Percentiles rank a stretch among this genome's conserved stretches.
phyloP scores from a whole-genome alignment of 2,797 vertebrate genomes.

The Danio choprae region DNA sequence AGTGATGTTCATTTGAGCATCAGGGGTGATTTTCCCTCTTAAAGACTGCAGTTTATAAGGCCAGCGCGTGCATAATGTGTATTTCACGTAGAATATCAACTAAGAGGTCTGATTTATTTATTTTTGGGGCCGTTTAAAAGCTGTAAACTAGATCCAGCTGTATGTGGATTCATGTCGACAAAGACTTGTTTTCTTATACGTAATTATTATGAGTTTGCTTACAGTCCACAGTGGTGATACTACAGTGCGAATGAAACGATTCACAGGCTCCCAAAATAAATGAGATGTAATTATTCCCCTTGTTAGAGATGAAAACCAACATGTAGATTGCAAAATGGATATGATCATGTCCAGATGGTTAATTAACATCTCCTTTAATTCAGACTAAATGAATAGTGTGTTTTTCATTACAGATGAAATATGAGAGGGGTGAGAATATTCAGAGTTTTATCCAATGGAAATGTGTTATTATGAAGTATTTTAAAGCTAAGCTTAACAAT shows the following conservation, averaged over 20 bases:
- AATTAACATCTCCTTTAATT: slow-evolving; percentile 60
- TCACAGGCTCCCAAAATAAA: slow-evolving; percentile 33
- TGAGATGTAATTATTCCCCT: slow-evolving; percentile 48
- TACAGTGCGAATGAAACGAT: slow-evolving; percentile 18
- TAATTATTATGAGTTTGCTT: slow-evolving; percentile 5
- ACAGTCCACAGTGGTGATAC: neutral
- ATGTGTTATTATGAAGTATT: too few relatives aligned
- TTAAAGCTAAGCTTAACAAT: too few relatives aligned
- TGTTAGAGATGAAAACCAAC: slow-evolving; percentile 45
- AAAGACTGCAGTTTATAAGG: slow-evolving; percentile 15
- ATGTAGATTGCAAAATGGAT: slow-evolving; percentile 50
- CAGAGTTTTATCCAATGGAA: neutral
- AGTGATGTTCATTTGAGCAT: slow-evolving; percentile 12
- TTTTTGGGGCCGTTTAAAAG: neutral
- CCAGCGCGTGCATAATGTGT: neutral
- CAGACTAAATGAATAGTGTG: slow-evolving; percentile 35
- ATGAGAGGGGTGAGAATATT: neutral
- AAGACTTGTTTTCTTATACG: neutral
- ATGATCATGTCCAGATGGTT: slow-evolving; percentile 57
- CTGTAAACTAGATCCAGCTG: neutral
- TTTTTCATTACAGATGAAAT: slow-evolving; percentile 40
- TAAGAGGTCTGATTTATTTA: neutral
- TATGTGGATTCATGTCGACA: neutral
- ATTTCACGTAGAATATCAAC: neutral
- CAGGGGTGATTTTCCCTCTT: neutral